Evolutionary conservation across 2,113 vertebrate genomes (phyloP).

Genomic region (Deroptyus accipitrinus): DNA sequence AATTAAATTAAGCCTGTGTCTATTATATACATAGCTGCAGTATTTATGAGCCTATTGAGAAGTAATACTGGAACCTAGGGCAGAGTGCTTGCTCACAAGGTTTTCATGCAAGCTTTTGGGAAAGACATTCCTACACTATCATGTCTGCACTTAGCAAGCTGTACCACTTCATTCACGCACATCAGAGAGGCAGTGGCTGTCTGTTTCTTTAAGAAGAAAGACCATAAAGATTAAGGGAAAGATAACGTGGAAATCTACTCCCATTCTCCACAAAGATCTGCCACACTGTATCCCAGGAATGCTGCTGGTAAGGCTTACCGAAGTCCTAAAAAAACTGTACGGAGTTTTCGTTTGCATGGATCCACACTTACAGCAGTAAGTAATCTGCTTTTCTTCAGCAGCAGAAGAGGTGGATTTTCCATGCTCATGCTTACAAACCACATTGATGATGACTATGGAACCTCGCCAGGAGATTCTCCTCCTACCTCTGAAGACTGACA

Average conservation of each 20-base stretch:
- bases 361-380: background rate
- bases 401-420: background rate
- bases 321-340: background rate
- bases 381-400: background rate
- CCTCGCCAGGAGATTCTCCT: background rate
- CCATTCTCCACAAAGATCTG: background rate
- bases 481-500: fast-evolving
- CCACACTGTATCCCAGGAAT: background rate
- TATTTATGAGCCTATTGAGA: background rate
- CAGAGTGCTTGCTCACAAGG: background rate
- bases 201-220: background rate
- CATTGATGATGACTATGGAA: background rate
- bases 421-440: background rate
- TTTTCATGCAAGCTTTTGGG: background rate
- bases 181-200: background rate
- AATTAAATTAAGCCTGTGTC: background rate
- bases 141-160: background rate
- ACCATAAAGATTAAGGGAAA: background rate
- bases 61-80: background rate
- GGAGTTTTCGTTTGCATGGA: background rate
- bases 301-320: background rate
- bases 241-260: background rate
- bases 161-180: fast-evolving
- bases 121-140: background rate
- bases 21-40: background rate